These are phyloP conservation scores for Hirudo medicinalis DNA, from an alignment of 1,140 invertebrate genomes.

Conservation along the genomic window DNA sequence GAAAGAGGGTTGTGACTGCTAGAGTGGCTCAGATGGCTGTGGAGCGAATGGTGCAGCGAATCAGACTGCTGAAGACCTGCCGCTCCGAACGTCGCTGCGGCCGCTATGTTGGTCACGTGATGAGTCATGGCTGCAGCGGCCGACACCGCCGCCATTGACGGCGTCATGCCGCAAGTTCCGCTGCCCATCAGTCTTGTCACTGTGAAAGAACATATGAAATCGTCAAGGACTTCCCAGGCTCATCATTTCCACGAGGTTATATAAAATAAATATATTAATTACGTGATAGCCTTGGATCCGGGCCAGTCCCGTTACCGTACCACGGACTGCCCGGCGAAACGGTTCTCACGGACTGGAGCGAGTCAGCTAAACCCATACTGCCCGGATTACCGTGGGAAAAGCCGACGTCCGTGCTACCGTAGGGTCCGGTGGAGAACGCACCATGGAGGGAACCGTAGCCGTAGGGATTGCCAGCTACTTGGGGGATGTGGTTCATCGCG, in stretches of 20 bases:
- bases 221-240: too few species aligned
- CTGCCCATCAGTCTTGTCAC: conserved; percentile 22
- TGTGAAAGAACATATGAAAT: not conserved
- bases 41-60: conserved; percentile 43
- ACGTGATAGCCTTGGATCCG: not conserved
- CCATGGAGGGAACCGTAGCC: too few species aligned
- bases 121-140: conserved; percentile 14
- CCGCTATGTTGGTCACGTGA: conserved; percentile 11
- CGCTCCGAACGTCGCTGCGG: conserved; percentile 1
- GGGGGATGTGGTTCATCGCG: too few species aligned
- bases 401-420: too few species aligned
- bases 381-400: too few species aligned
- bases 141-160: conserved; percentile 16
- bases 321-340: not conserved
- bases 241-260: too few species aligned
- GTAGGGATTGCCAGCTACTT: too few species aligned
- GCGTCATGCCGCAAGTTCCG: conserved; percentile 19
- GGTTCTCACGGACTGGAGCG: not conserved
- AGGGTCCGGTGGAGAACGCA: too few species aligned
- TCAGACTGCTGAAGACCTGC: conserved; percentile 19
- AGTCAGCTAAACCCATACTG: not conserved
- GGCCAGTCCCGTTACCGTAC: not conserved
- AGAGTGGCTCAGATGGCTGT: conserved; percentile 29
- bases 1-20: not conserved
- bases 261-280: not conserved